Percentiles rank a stretch among this genome's conserved stretches.
phyloP scores from a whole-genome alignment of 2,113 vertebrate species.

The Benitochromis conjunctus region DNA sequence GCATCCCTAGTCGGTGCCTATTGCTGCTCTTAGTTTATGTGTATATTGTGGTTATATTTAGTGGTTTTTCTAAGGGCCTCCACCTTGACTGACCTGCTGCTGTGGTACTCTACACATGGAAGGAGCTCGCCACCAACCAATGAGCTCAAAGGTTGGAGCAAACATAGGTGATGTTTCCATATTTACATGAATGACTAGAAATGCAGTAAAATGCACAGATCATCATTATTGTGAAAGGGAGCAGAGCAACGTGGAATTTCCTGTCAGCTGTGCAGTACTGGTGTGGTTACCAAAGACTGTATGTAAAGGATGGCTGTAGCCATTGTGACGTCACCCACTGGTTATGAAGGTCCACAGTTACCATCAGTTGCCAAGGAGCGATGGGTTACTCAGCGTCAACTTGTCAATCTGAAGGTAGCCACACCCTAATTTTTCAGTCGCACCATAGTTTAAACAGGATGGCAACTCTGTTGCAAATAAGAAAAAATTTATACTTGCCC shows the following conservation, averaged over 20 bases:
- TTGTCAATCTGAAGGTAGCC: not conserved
- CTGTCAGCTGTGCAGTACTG: not conserved
- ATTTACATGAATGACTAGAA: not conserved
- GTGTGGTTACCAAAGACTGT: not conserved
- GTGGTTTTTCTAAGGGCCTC: not conserved
- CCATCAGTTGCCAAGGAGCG: not conserved
- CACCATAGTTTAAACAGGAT: no score
- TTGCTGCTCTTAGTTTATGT: not conserved
- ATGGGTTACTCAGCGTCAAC: no score
- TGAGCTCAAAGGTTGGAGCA: not conserved
- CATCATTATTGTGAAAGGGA: not conserved
- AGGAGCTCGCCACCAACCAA: not conserved
- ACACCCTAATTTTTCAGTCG: no score
- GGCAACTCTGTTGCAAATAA: no score
- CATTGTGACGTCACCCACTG: not conserved
- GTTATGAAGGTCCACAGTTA: not conserved
- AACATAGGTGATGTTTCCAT: not conserved
- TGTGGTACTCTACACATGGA: not conserved
- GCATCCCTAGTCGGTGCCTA: not conserved
- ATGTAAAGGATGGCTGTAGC: not conserved
- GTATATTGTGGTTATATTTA: not conserved
- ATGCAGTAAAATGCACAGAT: not conserved
- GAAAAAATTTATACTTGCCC: no score
- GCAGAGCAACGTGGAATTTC: not conserved
- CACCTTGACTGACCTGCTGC: not conserved